These are phyloP conservation scores for Coendou prehensilis DNA, from an alignment of 2,797 vertebrate genomes.

Conservation along the genomic window DNA sequence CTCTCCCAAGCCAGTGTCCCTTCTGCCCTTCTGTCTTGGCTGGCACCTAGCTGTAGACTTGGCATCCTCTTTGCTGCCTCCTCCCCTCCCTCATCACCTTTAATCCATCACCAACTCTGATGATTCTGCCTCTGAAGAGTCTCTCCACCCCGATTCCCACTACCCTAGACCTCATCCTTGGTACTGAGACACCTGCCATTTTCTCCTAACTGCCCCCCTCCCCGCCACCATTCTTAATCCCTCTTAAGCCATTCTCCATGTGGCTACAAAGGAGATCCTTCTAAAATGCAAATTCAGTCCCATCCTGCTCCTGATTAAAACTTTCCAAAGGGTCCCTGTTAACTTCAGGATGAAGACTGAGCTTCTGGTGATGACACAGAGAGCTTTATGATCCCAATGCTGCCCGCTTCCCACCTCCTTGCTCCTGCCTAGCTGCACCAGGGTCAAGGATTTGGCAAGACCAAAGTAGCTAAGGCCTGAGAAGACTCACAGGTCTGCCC, in stretches of 20 bases:
- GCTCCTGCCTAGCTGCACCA: neutral
- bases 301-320: conserved; percentile 1
- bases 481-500: neutral
- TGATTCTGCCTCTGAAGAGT: neutral
- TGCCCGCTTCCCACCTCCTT: neutral
- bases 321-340: conserved; percentile 20
- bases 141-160: neutral
- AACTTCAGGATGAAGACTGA: neutral
- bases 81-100: neutral
- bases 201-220: conserved; percentile 9
- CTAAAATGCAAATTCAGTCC: conserved; percentile 67
- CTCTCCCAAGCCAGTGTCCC: neutral
- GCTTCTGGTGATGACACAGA: neutral
- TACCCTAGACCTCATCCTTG: neutral
- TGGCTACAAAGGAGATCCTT: conserved; percentile 54
- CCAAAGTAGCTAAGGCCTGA: neutral
- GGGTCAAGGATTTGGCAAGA: neutral
- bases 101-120: neutral
- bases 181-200: conserved; percentile 26
- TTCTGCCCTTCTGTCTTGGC: neutral
- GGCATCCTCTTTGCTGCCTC: neutral
- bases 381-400: neutral
- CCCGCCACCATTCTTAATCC: neutral
- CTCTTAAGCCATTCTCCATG: conserved; percentile 28
- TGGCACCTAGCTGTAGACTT: too few relatives aligned